phyloP scores from a whole-genome alignment of 2,888 invertebrate genomes.

The Conus canariensis region DNA sequence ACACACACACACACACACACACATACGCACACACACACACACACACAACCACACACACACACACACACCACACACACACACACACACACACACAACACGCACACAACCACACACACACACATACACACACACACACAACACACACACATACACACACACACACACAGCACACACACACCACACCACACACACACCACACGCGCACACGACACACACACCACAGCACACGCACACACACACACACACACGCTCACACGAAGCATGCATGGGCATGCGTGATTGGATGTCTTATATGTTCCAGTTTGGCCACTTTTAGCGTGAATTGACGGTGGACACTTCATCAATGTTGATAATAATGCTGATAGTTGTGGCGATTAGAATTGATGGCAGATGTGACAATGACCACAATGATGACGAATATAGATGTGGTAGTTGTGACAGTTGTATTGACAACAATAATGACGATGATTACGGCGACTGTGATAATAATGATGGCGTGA shows the following conservation, averaged over 20 bases:
- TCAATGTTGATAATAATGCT: neutral
- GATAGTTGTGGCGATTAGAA: neutral
- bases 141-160: neutral
- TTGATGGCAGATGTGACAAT: neutral
- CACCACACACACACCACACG: neutral
- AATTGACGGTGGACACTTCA: no score
- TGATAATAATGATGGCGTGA: no score
- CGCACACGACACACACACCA: neutral
- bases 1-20: no score
- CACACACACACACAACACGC: no score
- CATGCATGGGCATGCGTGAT: no score
- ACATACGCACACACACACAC: no score
- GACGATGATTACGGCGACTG: neutral
- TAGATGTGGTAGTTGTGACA: neutral
- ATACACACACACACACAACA: neutral
- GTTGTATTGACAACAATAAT: neutral
- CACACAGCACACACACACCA: no score
- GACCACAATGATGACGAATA: neutral
- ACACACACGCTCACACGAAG: neutral
- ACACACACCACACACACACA: no score
- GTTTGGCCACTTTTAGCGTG: no score
- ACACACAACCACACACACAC: no score
- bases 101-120: no score
- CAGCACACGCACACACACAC: neutral
- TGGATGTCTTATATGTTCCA: no score